Base-by-base conservation (phyloP, 2,797 vertebrate species). In the Coracias cyanogaster region DNA sequence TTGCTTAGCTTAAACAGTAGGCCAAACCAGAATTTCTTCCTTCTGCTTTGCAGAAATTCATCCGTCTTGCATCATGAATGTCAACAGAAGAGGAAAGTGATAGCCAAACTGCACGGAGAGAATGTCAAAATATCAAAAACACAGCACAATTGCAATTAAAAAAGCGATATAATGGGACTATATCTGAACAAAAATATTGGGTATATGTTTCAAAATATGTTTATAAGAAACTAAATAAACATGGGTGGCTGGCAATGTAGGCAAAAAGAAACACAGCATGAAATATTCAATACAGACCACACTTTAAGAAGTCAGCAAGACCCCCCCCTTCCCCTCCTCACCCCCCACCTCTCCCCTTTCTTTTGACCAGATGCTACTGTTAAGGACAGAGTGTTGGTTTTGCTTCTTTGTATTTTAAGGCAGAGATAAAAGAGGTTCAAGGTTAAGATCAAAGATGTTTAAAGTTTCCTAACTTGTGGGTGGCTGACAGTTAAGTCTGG, bases 261-360 rank as follows among this genome's bases (percentile, higher is more conserved):
- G 13, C n/a, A 82, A 58, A 48, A 54, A 10, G 55, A 84, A 52
- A 12, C 61, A 43, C 20, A 45, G 12, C 13, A 37, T 29, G 9
- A 77, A 82, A 64, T 18, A 73, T 6, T 57, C 39, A 86, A 18
- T 26, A 69, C 4, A 48, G 33, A 31, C 7, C 28, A 72, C 3
- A 17, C 10, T 28, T 17, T 2, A 13, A 67, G 69, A 55, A 64
- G 37, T 13, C 7, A 31, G 0, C 43, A 67, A 71, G 16, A 52
- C 3, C 3, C 2, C 3, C 3, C 2, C 11, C 6, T 46, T n/a
- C 10, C 3, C 5, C 8, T 10, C 5, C 17, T 31, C 12, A 25
- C 10, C 5, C 4, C 17, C 39, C 12, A 33, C 6, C 5, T 3
- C 10, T 11, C n/a, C 9, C 11, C 19, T 13, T 67, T 26, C 41